Evolutionary conservation across 2,888 invertebrate genomes (phyloP).

Genomic region (Antheraea assamensis): DNA sequence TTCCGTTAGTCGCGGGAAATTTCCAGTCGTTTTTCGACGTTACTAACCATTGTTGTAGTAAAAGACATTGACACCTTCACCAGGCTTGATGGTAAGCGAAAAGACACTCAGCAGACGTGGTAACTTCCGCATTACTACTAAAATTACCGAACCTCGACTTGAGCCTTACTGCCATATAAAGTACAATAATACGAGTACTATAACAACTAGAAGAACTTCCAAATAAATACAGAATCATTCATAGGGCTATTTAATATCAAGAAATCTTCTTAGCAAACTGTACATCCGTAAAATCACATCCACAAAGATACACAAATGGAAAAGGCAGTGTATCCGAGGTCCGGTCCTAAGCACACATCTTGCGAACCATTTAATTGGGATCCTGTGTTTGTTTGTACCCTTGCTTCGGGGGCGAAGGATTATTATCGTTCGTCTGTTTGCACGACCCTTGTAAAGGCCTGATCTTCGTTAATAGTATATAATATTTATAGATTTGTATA

Average conservation of each 20-base stretch:
- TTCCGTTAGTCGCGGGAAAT: no score
- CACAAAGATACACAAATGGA: conserved; percentile 35
- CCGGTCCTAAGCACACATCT: conserved; percentile 66
- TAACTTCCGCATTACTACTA: no score
- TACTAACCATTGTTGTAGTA: no score
- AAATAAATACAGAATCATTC: not conserved
- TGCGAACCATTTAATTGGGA: conserved; percentile 70
- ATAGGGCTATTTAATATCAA: not conserved
- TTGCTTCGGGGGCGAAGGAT: conserved; percentile 38
- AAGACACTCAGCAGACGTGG: no score
- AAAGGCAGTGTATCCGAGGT: conserved; percentile 34
- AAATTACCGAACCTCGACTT: no score
- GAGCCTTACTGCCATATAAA: no score
- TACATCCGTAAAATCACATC: conserved; percentile 31
- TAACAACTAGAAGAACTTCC: not conserved
- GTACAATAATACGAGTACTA: no score
- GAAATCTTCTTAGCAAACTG: conserved; percentile 20
- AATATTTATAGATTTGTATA: conserved; percentile 19
- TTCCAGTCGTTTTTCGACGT: no score
- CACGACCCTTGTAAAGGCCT: conserved; percentile 41
- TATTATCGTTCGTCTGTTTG: conserved; percentile 55
- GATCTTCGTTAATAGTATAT: conserved; percentile 17
- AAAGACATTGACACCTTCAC: no score
- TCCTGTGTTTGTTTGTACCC: conserved; percentile 59
- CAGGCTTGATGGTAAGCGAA: no score